Conservation (phyloP, 2,797 vertebrate genomes). For the Macropus fuliginosus region DNA sequence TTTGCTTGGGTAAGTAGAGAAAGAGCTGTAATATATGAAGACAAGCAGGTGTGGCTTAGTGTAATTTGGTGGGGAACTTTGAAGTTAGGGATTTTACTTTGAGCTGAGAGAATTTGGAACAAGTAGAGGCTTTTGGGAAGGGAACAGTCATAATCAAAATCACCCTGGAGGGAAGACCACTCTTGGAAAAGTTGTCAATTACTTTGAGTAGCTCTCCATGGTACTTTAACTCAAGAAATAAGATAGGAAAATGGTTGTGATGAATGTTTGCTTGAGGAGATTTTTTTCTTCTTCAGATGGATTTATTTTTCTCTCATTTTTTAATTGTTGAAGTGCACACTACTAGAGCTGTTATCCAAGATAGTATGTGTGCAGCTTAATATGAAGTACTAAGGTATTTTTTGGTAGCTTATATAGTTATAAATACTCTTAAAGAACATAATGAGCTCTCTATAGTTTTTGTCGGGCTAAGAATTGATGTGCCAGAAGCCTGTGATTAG, state of each 20-base stretch:
- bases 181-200: not conserved
- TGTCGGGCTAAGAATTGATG: not conserved
- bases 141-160: not conserved
- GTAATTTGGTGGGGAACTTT: not conserved
- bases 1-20: not conserved
- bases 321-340: not conserved
- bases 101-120: not conserved
- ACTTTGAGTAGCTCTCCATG: constrained; percentile 65
- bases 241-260: not conserved
- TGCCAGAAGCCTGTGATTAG: not conserved
- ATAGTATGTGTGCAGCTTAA: not conserved
- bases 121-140: not conserved
- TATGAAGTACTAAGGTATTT: not conserved
- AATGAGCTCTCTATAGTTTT: not conserved
- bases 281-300: not conserved
- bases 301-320: not conserved
- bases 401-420: not conserved
- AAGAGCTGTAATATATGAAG: not conserved
- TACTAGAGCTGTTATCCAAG: not conserved
- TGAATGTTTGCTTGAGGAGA: not conserved
- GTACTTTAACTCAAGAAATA: constrained; percentile 44
- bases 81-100: not conserved
- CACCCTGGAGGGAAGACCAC: not conserved
- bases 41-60: not conserved
- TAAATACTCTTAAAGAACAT: not conserved